Evolutionary conservation across 30 jellyfish, hydroid and myxozoan genomes (phyloP), one percentile per base, ranked within the genome.

Genomic region (Cassiopea xamachana): DNA sequence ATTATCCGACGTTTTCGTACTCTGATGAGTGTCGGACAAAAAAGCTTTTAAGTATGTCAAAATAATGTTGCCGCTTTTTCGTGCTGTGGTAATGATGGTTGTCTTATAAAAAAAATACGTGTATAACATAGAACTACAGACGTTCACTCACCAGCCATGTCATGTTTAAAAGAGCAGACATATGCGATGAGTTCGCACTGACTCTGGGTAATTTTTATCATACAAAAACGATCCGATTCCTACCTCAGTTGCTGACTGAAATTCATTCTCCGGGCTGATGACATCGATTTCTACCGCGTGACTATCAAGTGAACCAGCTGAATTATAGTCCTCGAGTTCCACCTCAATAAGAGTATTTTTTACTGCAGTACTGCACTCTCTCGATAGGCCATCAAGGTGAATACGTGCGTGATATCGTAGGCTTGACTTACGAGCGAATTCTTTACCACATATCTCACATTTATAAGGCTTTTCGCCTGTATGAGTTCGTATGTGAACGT

Each of bases 401-500:
- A 89, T 79, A 16, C 98, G 95, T 43, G 90, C 92, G 80, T 95
- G 99, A 59, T 91, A 84, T 0, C 96, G 98, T 58, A 95, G 87
- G 79, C 97, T 92, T 10, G 98, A 86, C 46, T 91, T 91, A 14
- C 99, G 93, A 9, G 99, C 95, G 74, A 95, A 95, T 61, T 95
- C 99, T 84, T 87, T 91, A 48, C 86, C 81, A 83, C 99, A 95
- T 8, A 83, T 71, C 51, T 80, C 85, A 82, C 99, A 95, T 78
- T 79, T 77, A 80, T 84, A 89, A 1, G 99, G 99, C 74, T 85
- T 91, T 86, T 95, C 99, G 1, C 99, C 99, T 44, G 99, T 95
- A 94, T 95, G 99, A 1, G 97, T 95, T 46, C 98, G 97, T 13
- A 84, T 61, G 79, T 95, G 99, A 17, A 95, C 98, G 85, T 95